These are phyloP conservation scores for Aphidius ervi DNA, from an alignment of 1,140 invertebrate genomes.

Conservation along the genomic window DNA sequence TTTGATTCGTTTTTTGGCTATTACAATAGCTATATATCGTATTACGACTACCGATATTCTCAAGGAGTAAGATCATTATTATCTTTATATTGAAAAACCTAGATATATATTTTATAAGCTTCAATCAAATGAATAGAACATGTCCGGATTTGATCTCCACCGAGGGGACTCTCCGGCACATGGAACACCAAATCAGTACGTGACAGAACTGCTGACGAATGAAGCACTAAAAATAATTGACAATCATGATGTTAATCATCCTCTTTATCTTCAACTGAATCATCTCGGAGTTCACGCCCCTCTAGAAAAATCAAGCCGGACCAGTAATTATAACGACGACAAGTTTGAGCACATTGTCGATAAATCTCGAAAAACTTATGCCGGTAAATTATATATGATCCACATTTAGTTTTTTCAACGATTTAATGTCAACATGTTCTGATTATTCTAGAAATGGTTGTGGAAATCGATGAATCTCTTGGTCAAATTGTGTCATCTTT, in stretches of 20 bases:
- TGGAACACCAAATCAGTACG: constrained; percentile 61
- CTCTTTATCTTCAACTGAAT: constrained; percentile 67
- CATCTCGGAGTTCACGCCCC: constrained; percentile 66
- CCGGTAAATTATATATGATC: constrained; percentile 49
- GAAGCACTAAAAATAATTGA: constrained; percentile 60
- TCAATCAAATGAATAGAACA: constrained; percentile 39
- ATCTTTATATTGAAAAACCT: too few relatives aligned
- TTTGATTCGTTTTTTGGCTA: constrained; percentile 67
- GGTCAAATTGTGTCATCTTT: constrained; percentile 62
- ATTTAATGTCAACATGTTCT: neutral
- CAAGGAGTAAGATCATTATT: constrained; percentile 36
- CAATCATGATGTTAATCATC: constrained; percentile 56
- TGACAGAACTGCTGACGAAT: constrained; percentile 66
- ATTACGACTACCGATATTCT: constrained; percentile 60
- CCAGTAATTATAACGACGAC: constrained; percentile 60
- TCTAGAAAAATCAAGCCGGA: constrained; percentile 59
- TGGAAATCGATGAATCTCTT: constrained; percentile 68
- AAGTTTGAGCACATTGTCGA: constrained; percentile 61
- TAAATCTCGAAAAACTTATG: constrained; percentile 62
- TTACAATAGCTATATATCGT: constrained; percentile 61
- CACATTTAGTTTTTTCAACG: too few relatives aligned
- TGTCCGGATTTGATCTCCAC: constrained; percentile 55
- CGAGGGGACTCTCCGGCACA: constrained; percentile 57
- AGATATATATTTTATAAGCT: neutral
- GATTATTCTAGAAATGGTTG: constrained; percentile 61